Evolutionary conservation across 64 coral and sea anemone species (phyloP).

Genomic region (Dendrophyllia cribrosa): DNA sequence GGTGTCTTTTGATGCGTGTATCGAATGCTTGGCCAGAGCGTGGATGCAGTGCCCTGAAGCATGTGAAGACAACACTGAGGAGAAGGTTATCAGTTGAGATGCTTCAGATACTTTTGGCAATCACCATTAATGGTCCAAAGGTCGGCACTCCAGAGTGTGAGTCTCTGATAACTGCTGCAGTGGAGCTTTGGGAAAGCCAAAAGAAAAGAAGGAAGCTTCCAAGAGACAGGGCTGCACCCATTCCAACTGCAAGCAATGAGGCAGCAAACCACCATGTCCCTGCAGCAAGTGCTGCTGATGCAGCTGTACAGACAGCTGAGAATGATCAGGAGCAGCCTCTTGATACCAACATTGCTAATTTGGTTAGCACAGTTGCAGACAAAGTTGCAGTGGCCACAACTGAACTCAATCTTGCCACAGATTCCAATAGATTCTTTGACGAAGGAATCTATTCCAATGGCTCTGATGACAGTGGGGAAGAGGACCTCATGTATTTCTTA

Average conservation of each 20-base stretch:
- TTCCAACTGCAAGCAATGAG: background rate
- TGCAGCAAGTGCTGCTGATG: background rate
- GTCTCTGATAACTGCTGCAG: conserved; percentile 27
- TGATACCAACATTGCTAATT: background rate
- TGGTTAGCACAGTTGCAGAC: background rate
- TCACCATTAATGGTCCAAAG: conserved; percentile 47
- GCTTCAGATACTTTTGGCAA: conserved; percentile 57
- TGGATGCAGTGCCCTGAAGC: conserved; percentile 43
- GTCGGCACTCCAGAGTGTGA: conserved; percentile 47
- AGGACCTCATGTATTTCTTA: background rate
- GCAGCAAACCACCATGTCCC: background rate
- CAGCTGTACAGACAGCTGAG: conserved; percentile 23
- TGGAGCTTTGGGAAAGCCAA: conserved; percentile 33
- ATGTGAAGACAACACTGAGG: conserved; percentile 51
- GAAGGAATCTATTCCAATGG: conserved; percentile 29
- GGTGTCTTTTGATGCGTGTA: conserved; percentile 51
- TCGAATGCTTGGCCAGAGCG: conserved; percentile 63
- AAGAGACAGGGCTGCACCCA: conserved; percentile 29
- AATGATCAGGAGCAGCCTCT: background rate
- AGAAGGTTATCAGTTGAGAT: conserved; percentile 40
- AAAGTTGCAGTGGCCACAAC: conserved; percentile 29
- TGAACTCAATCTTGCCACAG: conserved; percentile 21
- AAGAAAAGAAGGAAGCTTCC: conserved; percentile 37
- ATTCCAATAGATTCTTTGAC: conserved; percentile 17
- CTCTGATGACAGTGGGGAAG: conserved; percentile 32